A percentile compares a stretch with the other conserved stretches of the same genome.
phyloP scores from a whole-genome alignment of 1,140 invertebrate genomes.

The Conus ventricosus region DNA sequence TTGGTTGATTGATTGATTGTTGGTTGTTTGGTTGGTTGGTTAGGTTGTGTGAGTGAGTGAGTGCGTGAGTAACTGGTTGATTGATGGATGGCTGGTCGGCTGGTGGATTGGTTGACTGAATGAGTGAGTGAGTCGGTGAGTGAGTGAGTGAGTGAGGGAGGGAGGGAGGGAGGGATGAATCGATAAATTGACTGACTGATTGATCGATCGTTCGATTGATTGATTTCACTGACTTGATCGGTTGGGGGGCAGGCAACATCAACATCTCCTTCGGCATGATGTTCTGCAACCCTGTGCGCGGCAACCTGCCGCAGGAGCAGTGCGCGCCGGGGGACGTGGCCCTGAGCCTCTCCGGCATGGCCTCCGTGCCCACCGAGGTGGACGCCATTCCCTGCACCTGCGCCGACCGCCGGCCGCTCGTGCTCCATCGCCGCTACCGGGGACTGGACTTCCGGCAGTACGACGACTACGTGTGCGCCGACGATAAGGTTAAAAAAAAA shows the following conservation, averaged over 20 bases:
- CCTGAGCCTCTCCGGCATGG: background rate
- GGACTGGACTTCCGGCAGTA: background rate
- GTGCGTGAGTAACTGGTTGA: no score
- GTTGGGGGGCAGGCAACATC: background rate
- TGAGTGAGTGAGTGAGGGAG: no score
- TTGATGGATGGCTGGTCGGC: no score
- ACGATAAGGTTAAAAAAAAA: background rate
- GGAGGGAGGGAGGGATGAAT: no score
- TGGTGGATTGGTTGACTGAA: no score
- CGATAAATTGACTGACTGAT: no score
- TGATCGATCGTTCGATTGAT: no score
- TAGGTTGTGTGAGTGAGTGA: no score
- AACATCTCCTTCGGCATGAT: slow-evolving; percentile 8
- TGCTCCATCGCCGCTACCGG: background rate
- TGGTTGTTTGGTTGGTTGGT: no score
- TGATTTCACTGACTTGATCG: no score
- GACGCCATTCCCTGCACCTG: background rate
- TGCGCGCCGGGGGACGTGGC: background rate
- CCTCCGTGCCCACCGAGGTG: background rate
- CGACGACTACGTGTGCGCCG: slow-evolving; percentile 4
- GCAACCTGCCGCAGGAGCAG: background rate
- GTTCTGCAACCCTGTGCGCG: background rate
- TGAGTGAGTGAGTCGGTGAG: no score
- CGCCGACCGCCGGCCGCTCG: background rate
- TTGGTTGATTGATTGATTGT: no score